Percentiles rank a stretch among this genome's conserved stretches.
Conservation (phyloP, 92 coral and sea anemone species). For the Porites divaricata region DNA sequence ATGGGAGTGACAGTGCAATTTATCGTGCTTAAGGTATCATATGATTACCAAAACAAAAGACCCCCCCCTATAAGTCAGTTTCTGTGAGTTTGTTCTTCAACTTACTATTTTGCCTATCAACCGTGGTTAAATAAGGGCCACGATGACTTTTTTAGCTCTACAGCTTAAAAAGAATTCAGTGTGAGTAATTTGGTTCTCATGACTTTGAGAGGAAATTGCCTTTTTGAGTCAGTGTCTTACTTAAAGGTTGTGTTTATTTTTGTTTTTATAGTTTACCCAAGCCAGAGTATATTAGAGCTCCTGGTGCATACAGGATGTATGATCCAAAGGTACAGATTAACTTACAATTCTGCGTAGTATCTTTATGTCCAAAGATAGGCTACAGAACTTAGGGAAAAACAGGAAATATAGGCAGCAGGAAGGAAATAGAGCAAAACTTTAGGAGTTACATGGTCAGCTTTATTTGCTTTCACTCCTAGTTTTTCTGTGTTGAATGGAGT, state of each 20-base stretch:
- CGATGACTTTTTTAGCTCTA: neutral
- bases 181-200: neutral
- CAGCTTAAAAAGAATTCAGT: neutral
- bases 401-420: no score
- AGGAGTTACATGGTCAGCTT: no score
- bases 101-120: neutral
- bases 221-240: neutral
- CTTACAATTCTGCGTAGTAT: no score
- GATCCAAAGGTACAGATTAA: conserved; percentile 43
- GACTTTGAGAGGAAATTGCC: neutral
- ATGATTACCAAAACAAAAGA: neutral
- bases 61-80: neutral
- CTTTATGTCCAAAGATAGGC: no score
- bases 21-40: no score
- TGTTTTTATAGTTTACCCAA: conserved; percentile 55
- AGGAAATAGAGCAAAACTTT: no score
- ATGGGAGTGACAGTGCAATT: no score
- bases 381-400: no score
- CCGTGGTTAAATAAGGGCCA: neutral
- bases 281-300: conserved; percentile 78
- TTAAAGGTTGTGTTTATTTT: neutral
- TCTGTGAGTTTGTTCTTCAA: neutral
- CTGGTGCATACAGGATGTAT: conserved; percentile 81
- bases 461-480: no score
- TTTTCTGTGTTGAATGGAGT: no score